Evolutionary conservation across 2,113 vertebrate genomes (phyloP).

Genomic region (Limnothrissa miodon): DNA sequence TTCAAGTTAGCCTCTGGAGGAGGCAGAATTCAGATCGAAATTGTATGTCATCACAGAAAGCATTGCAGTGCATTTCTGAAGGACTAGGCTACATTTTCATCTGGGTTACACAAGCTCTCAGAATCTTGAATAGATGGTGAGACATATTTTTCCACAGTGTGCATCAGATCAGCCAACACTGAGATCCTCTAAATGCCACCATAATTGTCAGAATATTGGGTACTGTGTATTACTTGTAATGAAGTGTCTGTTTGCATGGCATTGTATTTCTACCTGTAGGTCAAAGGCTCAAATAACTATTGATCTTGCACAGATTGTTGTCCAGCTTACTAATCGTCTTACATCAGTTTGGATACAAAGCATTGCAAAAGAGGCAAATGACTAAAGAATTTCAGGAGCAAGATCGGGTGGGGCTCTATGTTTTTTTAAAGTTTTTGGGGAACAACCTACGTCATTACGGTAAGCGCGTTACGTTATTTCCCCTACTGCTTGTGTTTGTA

Average conservation of each 20-base stretch:
- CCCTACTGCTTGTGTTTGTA: too few species aligned
- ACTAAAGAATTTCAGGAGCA: too few species aligned
- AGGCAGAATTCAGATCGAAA: background rate
- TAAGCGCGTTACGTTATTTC: too few species aligned
- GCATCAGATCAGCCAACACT: background rate
- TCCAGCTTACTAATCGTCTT: too few species aligned
- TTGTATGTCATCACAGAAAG: background rate
- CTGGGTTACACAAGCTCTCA: background rate
- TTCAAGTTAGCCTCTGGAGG: background rate
- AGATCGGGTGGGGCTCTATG: too few species aligned
- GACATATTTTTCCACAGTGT: background rate
- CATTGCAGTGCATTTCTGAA: too few species aligned
- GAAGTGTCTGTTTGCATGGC: background rate
- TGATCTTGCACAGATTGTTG: too few species aligned
- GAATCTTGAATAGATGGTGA: background rate
- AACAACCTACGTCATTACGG: too few species aligned
- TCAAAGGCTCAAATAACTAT: background rate
- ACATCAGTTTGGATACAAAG: too few species aligned
- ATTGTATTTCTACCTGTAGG: background rate
- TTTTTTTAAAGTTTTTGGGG: too few species aligned
- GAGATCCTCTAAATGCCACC: background rate
- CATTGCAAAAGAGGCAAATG: too few species aligned
- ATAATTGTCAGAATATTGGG: background rate
- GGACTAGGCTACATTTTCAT: background rate
- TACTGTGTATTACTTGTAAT: background rate